Evolutionary conservation across 1,140 invertebrate genomes (phyloP).

Genomic region (Zelostemma sp.): DNA sequence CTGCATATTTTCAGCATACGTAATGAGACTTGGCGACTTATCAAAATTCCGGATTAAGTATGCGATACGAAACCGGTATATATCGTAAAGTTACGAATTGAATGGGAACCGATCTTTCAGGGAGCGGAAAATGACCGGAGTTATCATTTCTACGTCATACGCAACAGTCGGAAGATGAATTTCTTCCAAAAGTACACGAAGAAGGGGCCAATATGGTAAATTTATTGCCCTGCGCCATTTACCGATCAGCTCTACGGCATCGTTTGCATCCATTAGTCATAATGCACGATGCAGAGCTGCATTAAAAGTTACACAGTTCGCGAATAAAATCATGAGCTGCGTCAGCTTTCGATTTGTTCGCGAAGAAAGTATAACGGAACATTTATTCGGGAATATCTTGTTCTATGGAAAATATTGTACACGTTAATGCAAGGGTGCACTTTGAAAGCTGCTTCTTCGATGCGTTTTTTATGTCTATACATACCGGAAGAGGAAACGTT

Average conservation of each 20-base stretch:
- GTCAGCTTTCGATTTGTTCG: no score
- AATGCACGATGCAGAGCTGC: constrained; percentile 19
- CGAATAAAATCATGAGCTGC: constrained; percentile 20
- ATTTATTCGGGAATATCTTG: constrained; percentile 6
- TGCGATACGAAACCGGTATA: background rate
- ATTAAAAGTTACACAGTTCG: constrained; percentile 25
- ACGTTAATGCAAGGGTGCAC: constrained; percentile 5
- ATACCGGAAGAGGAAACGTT: no score
- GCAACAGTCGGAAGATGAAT: constrained; percentile 40
- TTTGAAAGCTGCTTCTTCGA: no score
- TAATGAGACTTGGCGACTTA: background rate
- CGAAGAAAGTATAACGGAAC: background rate
- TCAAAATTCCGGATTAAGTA: background rate
- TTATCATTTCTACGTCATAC: constrained; percentile 31
- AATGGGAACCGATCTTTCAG: constrained; percentile 1
- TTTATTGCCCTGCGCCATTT: constrained; percentile 39
- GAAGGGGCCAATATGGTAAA: constrained; percentile 30
- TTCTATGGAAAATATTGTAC: constrained; percentile 11
- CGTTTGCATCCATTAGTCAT: constrained; percentile 39
- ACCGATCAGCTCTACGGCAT: constrained; percentile 33
- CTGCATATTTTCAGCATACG: background rate
- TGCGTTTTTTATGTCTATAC: no score
- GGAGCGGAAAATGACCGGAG: constrained; percentile 23
- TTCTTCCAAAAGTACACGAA: constrained; percentile 16
- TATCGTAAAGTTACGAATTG: background rate